Base-by-base conservation (phyloP, 2,888 invertebrate species). In the Sminthurides aquaticus region DNA sequence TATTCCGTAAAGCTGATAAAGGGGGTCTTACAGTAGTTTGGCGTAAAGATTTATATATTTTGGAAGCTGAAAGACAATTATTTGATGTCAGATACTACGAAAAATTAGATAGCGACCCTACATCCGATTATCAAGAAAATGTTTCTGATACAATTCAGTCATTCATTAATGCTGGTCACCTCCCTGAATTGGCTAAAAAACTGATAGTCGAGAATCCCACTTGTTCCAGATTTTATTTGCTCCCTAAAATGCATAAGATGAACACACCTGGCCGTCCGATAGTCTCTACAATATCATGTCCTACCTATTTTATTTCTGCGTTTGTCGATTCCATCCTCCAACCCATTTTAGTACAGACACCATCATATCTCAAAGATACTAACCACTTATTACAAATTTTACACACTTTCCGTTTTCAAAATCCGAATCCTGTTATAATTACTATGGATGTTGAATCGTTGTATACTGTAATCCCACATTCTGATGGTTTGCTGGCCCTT, bases 211-310 rank as follows among this genome's bases (percentile, higher is more conserved):
- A 15, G 8, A 20, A 54, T 8, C 54, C 54, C 20, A 54, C 5
- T 15, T 18, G 54, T 20, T 22, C 54, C 5, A 15, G 20, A 54
- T 54, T 54, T 20, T 54, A 54, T 54, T 8, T 22, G 8, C 22
- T 54, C 8, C 11, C 54, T 54, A 54, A 54, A 54, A 54, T 54
- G 8, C 54, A 54, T 54, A 54, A 54, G 54, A 8, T 20, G 8
- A 54, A 54, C 20, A 54, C 8, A 8, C 54, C 54, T 8, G 54
- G 54, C 8, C 11, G 54, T 20, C 48, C 48, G 8, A 43, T 43
- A 8, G 22, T 54, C 20, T 20, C 54, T 8, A 20, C 54, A 8
- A 54, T 54, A 15, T 15, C 5, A 8, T 20, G 54, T 20, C n/a
- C 22, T 22, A 54, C 54, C 8, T 15, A 54, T 20, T 15, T 18